Evolutionary conservation across 2,888 invertebrate genomes (phyloP).

Genomic region (Neoitamus cyanurus): DNA sequence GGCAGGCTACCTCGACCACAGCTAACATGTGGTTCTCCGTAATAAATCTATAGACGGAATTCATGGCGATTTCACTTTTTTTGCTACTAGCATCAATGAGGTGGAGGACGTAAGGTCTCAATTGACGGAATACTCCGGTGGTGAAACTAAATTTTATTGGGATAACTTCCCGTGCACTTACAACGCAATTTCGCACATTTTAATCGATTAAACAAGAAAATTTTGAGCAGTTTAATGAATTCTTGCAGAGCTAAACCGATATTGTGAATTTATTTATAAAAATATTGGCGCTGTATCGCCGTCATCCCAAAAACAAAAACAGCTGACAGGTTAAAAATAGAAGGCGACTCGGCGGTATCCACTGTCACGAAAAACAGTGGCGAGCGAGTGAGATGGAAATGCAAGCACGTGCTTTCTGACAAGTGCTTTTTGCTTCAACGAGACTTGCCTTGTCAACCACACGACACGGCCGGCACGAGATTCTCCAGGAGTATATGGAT

Average conservation of each 20-base stretch:
- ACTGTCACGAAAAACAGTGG: background rate
- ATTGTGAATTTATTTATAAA: background rate
- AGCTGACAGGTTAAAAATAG: slow-evolving; percentile 42
- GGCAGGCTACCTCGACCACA: slow-evolving; percentile 73
- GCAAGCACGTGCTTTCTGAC: background rate
- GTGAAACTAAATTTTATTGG: background rate
- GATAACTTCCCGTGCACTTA: background rate
- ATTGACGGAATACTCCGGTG: background rate
- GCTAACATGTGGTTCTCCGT: slow-evolving; percentile 76
- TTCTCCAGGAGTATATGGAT: background rate
- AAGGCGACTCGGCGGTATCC: background rate
- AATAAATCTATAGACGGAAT: slow-evolving; percentile 75
- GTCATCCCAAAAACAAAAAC: slow-evolving; percentile 44
- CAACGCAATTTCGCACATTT: background rate
- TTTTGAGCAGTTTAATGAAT: background rate
- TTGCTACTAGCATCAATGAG: background rate
- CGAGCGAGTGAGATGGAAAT: background rate
- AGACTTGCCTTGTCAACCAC: background rate
- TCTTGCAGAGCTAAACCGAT: background rate
- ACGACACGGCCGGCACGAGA: background rate
- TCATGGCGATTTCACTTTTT: slow-evolving; percentile 65
- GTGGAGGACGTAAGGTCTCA: background rate
- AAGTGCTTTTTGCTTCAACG: background rate
- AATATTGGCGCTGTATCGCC: background rate
- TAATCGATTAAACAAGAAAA: background rate